Base-by-base conservation (phyloP, 2,113 vertebrate genomes). In the Dendropsophus ebraccatus region DNA sequence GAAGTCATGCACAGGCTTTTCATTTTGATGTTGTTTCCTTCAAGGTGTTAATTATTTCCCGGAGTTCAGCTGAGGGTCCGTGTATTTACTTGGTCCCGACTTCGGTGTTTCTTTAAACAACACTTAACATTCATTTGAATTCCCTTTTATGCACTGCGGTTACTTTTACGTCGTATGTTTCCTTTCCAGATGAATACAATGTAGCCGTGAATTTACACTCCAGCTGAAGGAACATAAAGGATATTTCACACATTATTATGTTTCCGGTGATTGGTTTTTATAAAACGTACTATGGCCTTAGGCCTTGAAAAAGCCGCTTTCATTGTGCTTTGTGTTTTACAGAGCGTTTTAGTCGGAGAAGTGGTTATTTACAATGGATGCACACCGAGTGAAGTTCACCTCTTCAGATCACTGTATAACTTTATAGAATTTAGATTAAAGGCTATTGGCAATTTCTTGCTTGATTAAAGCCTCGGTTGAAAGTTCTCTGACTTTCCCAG, bases 341-440 rank as follows among this genome's bases (percentile, higher is more conserved):
- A 70, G 47, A 67, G 65, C 30, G 17, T 50, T 82, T 70, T 69
- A 82, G 81, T 8, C 10, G 19, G 25, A 82, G 81, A 82, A 69
- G 60, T 67, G 28, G 81, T 82, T 69, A 82, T 82, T 82, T 82
- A 70, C 65, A 69, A 52, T 70, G 60, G 81, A 30, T 82, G 81
- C 62, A 82, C 62, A 70, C 65, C 32, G 50, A 80, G 78, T 56
- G 56, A 62, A 82, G 81, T 70, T 82, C 81, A 82, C 28, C n/a
- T 82, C 60, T 70, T 82, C 25, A 67, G 81, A 70, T 82, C 81
- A 54, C 45, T 32, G 65, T 82, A 35, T 21, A 82, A 70, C 56
- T 49, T 49, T 70, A 82, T 70, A 69, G n/a, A 62, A 82, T 82
- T 82, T 19, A 82, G 81, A 82, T 82, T 82, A 82, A 82, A 82